phyloP scores from a whole-genome alignment of 2,797 vertebrate species.

The Carapus acus region DNA sequence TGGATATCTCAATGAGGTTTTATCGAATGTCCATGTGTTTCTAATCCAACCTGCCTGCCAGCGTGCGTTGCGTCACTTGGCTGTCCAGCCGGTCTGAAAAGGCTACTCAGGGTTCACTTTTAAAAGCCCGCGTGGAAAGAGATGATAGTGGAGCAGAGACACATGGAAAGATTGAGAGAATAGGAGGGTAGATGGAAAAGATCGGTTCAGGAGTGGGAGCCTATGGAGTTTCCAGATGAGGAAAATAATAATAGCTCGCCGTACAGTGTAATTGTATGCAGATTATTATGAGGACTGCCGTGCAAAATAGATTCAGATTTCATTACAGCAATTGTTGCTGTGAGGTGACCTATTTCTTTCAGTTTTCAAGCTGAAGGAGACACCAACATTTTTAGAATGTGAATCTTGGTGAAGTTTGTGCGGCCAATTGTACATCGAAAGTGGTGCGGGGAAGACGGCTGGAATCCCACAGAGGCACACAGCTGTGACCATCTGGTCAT shows the following conservation, averaged over 20 bases:
- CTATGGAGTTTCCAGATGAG: conserved; percentile 47
- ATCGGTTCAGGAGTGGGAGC: conserved; percentile 15
- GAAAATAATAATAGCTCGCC: conserved; percentile 21
- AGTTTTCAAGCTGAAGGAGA: conserved; percentile 1
- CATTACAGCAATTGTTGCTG: too few relatives aligned
- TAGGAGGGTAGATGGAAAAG: conserved; percentile 35
- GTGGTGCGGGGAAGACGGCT: conserved; percentile 19
- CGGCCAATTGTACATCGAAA: too few relatives aligned
- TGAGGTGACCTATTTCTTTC: conserved; percentile 6
- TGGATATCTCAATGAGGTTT: conserved; percentile 45
- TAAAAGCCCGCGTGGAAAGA: conserved; percentile 23
- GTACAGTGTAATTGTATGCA: conserved; percentile 15
- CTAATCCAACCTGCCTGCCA: conserved; percentile 27
- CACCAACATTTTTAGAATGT: too few relatives aligned
- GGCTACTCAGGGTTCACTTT: conserved; percentile 21
- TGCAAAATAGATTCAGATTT: conserved; percentile 22
- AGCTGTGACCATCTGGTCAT: conserved; percentile 60
- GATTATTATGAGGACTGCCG: conserved; percentile 4
- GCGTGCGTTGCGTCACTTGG: conserved; percentile 36
- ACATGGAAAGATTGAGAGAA: conserved; percentile 23
- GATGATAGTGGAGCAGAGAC: conserved; percentile 14
- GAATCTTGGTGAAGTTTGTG: too few relatives aligned
- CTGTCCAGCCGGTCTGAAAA: conserved; percentile 23
- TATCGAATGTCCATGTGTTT: conserved; percentile 51
- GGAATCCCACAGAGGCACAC: conserved; percentile 38